These are phyloP conservation scores for Marmota monax DNA, from an alignment of 2,113 vertebrate species.

Conservation along the genomic window DNA sequence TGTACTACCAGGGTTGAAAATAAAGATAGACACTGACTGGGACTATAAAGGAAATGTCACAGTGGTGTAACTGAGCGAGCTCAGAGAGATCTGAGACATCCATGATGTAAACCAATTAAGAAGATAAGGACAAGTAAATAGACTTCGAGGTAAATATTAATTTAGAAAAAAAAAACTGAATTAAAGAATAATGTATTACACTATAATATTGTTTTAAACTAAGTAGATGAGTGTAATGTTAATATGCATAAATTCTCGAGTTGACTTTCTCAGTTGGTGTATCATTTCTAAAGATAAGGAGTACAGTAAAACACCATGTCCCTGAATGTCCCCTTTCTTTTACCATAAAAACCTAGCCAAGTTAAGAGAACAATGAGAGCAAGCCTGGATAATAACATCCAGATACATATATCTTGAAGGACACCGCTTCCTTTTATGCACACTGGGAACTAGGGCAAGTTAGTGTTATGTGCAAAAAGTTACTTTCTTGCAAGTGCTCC, in stretches of 20 bases:
- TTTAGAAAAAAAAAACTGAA: neutral
- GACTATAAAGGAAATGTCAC: neutral
- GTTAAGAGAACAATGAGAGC: no score
- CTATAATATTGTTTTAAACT: neutral
- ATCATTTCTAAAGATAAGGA: no score
- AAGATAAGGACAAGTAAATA: neutral
- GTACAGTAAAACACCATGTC: no score
- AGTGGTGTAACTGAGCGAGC: neutral
- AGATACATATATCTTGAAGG: no score
- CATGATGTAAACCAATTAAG: neutral
- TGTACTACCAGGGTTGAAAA: neutral
- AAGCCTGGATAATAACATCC: no score
- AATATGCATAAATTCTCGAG: neutral
- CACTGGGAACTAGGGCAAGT: no score
- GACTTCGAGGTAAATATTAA: neutral
- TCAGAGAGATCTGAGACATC: neutral
- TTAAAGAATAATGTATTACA: neutral
- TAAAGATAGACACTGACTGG: conserved; percentile 3
- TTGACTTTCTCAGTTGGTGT: neutral
- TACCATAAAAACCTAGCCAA: no score
- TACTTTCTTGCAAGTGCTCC: no score
- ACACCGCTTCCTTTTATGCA: no score
- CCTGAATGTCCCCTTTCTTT: no score
- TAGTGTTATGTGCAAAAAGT: no score
- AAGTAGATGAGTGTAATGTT: neutral